Conservation (phyloP, 2,113 vertebrate species). For the Psittacula cyanocephala region DNA sequence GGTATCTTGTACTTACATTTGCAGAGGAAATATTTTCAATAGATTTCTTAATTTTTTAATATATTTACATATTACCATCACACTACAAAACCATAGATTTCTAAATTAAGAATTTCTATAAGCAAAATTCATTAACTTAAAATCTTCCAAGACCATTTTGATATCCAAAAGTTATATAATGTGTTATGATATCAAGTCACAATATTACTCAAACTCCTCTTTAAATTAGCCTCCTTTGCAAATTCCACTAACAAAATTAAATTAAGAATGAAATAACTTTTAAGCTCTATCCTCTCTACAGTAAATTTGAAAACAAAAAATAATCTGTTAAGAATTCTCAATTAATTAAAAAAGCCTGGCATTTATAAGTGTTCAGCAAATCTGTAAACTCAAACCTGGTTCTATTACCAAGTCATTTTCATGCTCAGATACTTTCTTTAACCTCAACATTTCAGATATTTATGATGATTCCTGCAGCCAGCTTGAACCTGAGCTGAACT, state of each 20-base stretch:
- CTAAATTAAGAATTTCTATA: not conserved
- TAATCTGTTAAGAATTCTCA: not conserved
- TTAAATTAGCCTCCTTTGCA: not conserved
- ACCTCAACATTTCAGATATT: constrained; percentile 43
- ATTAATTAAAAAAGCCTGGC: not conserved
- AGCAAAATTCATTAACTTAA: not conserved
- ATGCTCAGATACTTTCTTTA: constrained; percentile 35
- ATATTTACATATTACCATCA: not conserved
- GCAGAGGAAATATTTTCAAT: constrained; percentile 2
- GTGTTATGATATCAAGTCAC: not conserved
- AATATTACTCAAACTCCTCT: not conserved
- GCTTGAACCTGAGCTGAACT: constrained; percentile 58
- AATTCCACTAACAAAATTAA: constrained; percentile 4
- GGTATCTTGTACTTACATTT: not conserved
- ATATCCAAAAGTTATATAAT: not conserved
- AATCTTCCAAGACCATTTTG: not conserved
- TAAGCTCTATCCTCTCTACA: not conserved
- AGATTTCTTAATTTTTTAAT: not conserved
- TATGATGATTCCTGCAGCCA: constrained; percentile 40
- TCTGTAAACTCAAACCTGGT: not conserved
- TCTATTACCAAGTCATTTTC: not conserved
- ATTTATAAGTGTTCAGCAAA: not conserved
- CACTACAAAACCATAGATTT: not conserved
- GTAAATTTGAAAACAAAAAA: not conserved
- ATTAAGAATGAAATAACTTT: not conserved